Base-by-base conservation (phyloP, 2,888 invertebrate species). In the Buathra laborator region DNA sequence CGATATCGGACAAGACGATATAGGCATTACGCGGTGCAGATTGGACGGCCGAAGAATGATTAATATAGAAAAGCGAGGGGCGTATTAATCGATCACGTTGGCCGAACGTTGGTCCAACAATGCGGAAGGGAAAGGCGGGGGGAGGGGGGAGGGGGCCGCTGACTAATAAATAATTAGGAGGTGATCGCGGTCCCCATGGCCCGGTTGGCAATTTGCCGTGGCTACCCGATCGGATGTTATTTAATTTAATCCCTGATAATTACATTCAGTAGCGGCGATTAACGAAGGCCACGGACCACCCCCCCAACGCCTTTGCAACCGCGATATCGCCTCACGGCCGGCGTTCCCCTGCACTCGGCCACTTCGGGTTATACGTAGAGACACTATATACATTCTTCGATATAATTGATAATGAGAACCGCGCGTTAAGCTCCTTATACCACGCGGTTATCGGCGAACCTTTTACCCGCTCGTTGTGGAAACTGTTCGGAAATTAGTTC, bases 351-450 rank as follows among this genome's bases (percentile, higher is more conserved):
- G 66, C 75, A 66, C 83, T 72, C 46, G n/a, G 64, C 16, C 56
- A 44, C 56, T 70, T 66, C 48, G 64, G 70, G 19, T 51, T 74
- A 43, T 9, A 32, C 81, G 32, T 85, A 72, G 71, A 48, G 88
- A 89, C 89, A 84, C 87, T 87, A 83, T 86, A 87, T 89, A 89
- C 87, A 89, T 89, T 90, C 87, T 37, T 88, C 90, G 89, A 92
- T 92, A 90, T 91, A 92, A 90, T 92, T 92, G 92, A 92, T 92
- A 90, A 92, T 90, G 89, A 89, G 89, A 89, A 87, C 81, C 87
- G 71, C 14, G 48, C 75, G 87, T 78, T 90, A 90, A 92, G 90
- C 91, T 90, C 82, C 89, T 91, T 88, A 90, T 77, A 81, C 70
- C 44, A 71, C 64, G 37, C 78, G 81, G 80, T 66, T 83, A 77